phyloP scores from a whole-genome alignment of 2,113 vertebrate genomes.

The Octodon degus region DNA sequence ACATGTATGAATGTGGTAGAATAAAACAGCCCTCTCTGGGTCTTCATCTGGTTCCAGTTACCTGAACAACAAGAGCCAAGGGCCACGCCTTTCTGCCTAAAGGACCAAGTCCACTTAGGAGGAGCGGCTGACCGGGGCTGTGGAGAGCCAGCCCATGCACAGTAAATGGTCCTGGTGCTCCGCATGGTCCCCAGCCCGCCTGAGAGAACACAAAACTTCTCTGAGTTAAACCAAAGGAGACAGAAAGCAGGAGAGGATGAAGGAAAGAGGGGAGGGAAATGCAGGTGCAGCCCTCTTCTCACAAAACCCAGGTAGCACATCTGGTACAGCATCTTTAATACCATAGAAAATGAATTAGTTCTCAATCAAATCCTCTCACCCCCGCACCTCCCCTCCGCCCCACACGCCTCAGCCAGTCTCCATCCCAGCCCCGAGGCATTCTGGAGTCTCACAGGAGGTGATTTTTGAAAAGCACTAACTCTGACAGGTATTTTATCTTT shows the following conservation, averaged over 20 bases:
- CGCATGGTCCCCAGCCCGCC: neutral
- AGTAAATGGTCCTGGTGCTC: neutral
- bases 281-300: neutral
- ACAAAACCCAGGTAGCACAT: neutral
- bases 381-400: too few relatives aligned
- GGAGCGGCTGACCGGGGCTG: neutral
- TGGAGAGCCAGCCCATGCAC: neutral
- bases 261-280: neutral
- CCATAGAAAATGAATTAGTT: neutral
- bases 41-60: neutral
- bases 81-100: neutral
- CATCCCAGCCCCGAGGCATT: neutral
- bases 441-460: neutral
- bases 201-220: neutral
- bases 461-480: constrained; percentile 4
- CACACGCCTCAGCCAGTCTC: neutral
- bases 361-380: neutral
- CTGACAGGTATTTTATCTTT: neutral
- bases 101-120: neutral
- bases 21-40: neutral
- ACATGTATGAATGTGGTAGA: neutral
- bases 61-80: neutral
- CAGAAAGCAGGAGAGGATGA: neutral
- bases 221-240: neutral
- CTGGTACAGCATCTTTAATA: neutral